Evolutionary conservation across 2,888 invertebrate species (phyloP), one percentile per base, ranked within the genome.

Genomic region (Toxonevra muliebris): DNA sequence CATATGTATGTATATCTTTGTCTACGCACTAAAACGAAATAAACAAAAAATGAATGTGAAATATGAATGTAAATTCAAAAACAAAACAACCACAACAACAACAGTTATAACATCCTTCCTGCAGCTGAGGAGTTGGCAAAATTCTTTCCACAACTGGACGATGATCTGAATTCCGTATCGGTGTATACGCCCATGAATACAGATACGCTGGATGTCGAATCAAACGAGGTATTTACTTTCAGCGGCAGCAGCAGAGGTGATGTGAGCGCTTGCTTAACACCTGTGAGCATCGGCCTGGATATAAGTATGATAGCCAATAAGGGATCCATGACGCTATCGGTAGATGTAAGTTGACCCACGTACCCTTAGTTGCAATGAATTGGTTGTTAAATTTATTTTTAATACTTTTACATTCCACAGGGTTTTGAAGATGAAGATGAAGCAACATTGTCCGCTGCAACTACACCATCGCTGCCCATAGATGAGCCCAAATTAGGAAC

Each of bases 241-340:
- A 69, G 69, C n/a, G 55, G 67, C 11, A 71, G 73, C 8, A 74
- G 73, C 30, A 74, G 77, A 57, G 76, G 78, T n/a, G 73, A 71
- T 65, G 66, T 57, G 17, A 82, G 80, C 64, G 76, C 79, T 55
- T 82, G 82, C 62, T 71, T 82, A 71, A 92, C 92, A 19, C 92
- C 92, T 72, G 90, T 90, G 74, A 91, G 91, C 69, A 88, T 88
- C 41, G 87, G 89, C 73, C 87, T 87, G 58, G 91, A 91, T 82
- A 88, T 90, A 75, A 90, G 90, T 82, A 90, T 90, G 82, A 90
- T 90, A 80, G 90, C 90, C 66, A 91, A 90, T 64, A 89, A 90
- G 78, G 90, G 90, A 70, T 91, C 90, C 57, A 87, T 90, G 58
- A 80, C 82, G 20, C 72, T 83, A 2, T 82, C 81, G 1, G 71